These are phyloP conservation scores for Arizona elegans DNA, from an alignment of 2,113 vertebrate genomes.

Conservation along the genomic window DNA sequence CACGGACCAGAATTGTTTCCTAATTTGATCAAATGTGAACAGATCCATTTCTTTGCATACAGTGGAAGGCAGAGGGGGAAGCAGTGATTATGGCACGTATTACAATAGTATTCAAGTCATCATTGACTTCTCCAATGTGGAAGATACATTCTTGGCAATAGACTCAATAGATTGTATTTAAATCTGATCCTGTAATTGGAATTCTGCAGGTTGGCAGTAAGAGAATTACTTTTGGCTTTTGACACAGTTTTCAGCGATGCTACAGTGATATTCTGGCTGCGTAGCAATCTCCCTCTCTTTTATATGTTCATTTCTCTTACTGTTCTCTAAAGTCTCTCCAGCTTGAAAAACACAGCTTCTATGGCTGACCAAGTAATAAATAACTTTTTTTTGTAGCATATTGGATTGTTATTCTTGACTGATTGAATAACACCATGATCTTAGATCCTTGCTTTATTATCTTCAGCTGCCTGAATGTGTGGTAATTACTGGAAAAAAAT, in stretches of 20 bases:
- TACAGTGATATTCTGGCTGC: slow-evolving; percentile 16
- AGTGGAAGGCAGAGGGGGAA: neutral
- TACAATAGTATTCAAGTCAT: neutral
- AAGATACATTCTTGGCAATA: slow-evolving; percentile 42
- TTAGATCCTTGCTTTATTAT: neutral
- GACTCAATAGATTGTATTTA: slow-evolving; percentile 48
- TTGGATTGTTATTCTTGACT: neutral
- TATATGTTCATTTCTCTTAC: slow-evolving; percentile 40
- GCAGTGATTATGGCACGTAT: slow-evolving; percentile 14
- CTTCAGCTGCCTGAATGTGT: neutral
- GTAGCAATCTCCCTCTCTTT: slow-evolving; percentile 30
- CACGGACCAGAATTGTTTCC: slow-evolving; percentile 2
- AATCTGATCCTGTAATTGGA: slow-evolving; percentile 51
- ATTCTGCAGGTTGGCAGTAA: slow-evolving; percentile 33
- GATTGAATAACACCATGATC: neutral
- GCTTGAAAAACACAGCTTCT: slow-evolving; percentile 38
- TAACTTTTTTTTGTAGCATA: neutral
- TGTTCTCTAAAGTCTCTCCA: slow-evolving; percentile 24
- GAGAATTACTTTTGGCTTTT: slow-evolving; percentile 35
- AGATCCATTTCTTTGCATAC: slow-evolving; percentile 52
- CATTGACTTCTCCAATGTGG: slow-evolving; percentile 35
- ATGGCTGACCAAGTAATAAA: slow-evolving; percentile 15
- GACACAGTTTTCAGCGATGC: slow-evolving; percentile 42
- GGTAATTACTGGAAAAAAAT: neutral
- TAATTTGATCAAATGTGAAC: slow-evolving; percentile 47